phyloP scores from a whole-genome alignment of 2,888 invertebrate genomes.

The Tipula vernalis region DNA sequence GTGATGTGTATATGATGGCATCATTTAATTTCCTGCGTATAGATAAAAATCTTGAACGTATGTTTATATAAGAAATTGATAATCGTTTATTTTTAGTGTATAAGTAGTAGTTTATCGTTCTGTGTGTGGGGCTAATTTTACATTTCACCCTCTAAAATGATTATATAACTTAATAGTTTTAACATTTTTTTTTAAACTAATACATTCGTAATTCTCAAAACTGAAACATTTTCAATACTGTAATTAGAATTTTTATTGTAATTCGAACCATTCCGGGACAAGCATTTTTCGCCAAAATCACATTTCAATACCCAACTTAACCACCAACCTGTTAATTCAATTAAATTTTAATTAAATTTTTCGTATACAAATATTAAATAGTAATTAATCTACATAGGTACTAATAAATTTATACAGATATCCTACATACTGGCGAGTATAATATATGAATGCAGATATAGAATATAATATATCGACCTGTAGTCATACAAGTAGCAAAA shows the following conservation, averaged over 20 bases:
- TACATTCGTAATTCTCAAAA: not conserved
- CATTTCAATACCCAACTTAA: not conserved
- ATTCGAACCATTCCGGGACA: no score
- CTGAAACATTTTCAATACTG: no score
- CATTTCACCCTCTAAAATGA: not conserved
- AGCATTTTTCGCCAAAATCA: no score
- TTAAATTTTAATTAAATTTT: not conserved
- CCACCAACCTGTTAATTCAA: not conserved
- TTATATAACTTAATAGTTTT: not conserved
- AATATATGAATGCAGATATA: not conserved
- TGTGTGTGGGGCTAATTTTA: not conserved
- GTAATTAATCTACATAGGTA: not conserved
- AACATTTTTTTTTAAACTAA: not conserved
- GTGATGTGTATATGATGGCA: not conserved
- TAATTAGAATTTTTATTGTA: no score
- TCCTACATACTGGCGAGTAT: not conserved
- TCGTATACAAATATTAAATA: not conserved
- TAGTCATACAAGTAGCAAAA: not conserved
- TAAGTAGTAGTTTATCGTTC: not conserved
- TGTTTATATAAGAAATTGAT: not conserved
- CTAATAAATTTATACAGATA: not conserved
- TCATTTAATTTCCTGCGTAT: not conserved
- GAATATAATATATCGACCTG: not conserved
- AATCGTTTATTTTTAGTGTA: not conserved
- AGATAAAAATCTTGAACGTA: not conserved